Conservation (phyloP, 2,888 invertebrate genomes). For the Melieria picta region DNA sequence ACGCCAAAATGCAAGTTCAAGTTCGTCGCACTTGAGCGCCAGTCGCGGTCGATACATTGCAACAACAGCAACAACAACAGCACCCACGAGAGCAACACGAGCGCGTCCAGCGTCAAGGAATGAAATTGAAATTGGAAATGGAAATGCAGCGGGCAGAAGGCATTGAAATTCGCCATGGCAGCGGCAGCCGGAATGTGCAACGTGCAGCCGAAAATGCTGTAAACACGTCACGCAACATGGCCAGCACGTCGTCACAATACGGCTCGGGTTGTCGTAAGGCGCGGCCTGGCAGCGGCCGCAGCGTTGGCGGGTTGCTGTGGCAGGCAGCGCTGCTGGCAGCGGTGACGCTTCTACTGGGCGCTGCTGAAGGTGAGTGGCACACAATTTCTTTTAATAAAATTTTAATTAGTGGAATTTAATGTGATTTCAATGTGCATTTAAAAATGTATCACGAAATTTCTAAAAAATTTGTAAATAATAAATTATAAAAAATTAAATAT, state of each 20-base stretch:
- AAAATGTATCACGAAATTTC: background rate
- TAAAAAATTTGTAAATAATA: too few species aligned
- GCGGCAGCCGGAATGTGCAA: too few species aligned
- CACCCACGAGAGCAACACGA: too few species aligned
- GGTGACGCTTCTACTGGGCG: slow-evolving; percentile 22
- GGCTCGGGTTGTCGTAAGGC: background rate
- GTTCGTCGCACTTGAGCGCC: too few species aligned
- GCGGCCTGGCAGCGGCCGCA: slow-evolving; percentile 15
- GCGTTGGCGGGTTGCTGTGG: slow-evolving; percentile 20
- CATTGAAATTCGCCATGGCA: too few species aligned
- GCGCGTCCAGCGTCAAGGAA: too few species aligned
- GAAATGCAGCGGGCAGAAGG: too few species aligned
- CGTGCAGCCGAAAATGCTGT: slow-evolving; percentile 4
- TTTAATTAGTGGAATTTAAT: background rate
- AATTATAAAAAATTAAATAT: too few species aligned
- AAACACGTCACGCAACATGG: slow-evolving; percentile 32
- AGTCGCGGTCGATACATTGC: too few species aligned
- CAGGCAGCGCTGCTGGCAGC: slow-evolving; percentile 3
- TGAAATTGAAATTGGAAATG: too few species aligned
- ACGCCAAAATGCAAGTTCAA: too few species aligned
- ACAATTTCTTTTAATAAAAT: background rate
- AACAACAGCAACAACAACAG: too few species aligned
- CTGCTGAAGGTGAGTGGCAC: slow-evolving; percentile 28
- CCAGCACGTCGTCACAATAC: slow-evolving; percentile 13
- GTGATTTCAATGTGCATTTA: background rate